phyloP scores from a whole-genome alignment of 1,140 invertebrate genomes.

The Alviniconcha marisindica region DNA sequence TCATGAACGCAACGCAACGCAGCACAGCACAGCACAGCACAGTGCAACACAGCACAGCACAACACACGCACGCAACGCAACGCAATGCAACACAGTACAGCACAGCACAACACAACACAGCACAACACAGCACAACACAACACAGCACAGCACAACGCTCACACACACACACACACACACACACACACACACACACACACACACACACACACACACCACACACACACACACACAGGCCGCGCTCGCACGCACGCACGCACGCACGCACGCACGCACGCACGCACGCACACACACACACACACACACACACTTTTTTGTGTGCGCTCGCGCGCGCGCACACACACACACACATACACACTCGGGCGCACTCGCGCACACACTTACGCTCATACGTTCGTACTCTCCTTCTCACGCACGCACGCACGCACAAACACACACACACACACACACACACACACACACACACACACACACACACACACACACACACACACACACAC shows the following conservation, averaged over 20 bases:
- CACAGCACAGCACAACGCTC: no score
- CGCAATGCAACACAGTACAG: no score
- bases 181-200: no score
- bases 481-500: neutral
- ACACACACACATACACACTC: neutral
- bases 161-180: no score
- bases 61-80: no score
- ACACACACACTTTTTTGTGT: slow-evolving; percentile 13
- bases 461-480: neutral
- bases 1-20: no score
- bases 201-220: no score
- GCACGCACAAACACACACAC: neutral
- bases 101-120: no score
- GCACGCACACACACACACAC: slow-evolving; percentile 5
- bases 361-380: neutral
- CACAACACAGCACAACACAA: no score
- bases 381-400: neutral
- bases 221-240: no score
- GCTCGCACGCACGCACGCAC: neutral
- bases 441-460: slow-evolving; percentile 22
- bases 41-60: no score
- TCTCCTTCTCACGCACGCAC: neutral
- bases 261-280: neutral
- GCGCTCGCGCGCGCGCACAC: neutral
- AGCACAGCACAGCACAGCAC: no score